Percentiles rank a stretch among this genome's conserved stretches.
Conservation (phyloP, 2,888 invertebrate species). For the Prostheceraeus crozeri region DNA sequence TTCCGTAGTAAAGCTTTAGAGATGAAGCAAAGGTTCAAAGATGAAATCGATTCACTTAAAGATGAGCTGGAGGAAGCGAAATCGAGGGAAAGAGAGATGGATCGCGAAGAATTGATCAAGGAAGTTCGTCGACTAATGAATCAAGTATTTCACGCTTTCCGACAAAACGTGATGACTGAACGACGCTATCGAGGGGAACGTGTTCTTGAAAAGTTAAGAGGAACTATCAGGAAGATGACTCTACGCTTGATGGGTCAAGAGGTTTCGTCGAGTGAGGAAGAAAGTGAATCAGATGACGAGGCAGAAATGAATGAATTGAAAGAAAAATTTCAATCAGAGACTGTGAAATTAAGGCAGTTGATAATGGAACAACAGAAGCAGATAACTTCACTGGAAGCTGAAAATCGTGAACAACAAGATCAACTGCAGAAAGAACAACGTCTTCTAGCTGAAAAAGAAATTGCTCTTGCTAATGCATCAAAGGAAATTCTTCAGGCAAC, state of each 20-base stretch:
- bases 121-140: conserved; percentile 18
- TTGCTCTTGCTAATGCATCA: no score
- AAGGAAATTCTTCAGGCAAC: no score
- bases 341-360: no score
- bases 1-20: conserved; percentile 5
- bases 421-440: no score
- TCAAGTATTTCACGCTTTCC: not conserved
- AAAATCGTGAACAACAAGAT: no score
- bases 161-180: not conserved
- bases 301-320: no score
- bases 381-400: no score
- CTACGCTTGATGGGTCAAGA: not conserved
- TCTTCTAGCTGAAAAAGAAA: no score
- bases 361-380: not conserved
- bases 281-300: not conserved
- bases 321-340: no score
- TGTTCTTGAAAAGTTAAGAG: conserved; percentile 1
- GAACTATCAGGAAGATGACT: conserved; percentile 1
- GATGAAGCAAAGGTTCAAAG: conserved; percentile 10
- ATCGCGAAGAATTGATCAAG: not conserved
- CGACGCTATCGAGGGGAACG: not conserved
- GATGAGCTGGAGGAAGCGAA: not conserved
- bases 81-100: not conserved
- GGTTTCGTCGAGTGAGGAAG: not conserved
- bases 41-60: conserved; percentile 9